These are phyloP conservation scores for Nomada flava DNA, from an alignment of 2,888 invertebrate genomes.

Conservation along the genomic window DNA sequence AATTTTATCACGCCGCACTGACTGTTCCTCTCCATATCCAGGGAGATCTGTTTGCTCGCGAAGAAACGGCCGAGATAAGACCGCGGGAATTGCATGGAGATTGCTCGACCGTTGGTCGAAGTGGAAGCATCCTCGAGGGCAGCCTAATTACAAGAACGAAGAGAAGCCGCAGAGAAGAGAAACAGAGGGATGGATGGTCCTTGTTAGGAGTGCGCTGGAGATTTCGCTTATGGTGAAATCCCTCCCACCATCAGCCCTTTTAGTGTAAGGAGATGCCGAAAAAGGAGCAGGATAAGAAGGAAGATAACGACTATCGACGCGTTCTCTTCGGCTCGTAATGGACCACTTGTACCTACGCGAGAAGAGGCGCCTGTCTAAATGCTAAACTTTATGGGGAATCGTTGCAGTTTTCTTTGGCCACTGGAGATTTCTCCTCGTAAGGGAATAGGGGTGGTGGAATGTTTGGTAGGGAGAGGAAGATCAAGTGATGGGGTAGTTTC, in stretches of 20 bases:
- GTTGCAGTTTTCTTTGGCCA: neutral
- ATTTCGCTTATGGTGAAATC: slow-evolving; percentile 8
- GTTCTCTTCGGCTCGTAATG: slow-evolving; percentile 68
- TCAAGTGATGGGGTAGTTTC: neutral
- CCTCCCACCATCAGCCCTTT: neutral
- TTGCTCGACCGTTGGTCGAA: slow-evolving; percentile 61
- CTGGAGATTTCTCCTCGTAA: neutral
- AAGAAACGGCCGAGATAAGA: slow-evolving; percentile 67
- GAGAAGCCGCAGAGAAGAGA: slow-evolving; percentile 8
- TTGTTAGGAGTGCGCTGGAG: neutral
- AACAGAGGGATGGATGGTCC: neutral
- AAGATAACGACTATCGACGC: slow-evolving; percentile 78
- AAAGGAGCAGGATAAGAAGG: slow-evolving; percentile 48
- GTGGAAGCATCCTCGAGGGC: slow-evolving; percentile 60
- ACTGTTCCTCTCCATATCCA: slow-evolving; percentile 2
- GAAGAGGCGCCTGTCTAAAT: slow-evolving; percentile 44
- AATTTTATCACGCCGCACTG: slow-evolving; percentile 27
- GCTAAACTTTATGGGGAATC: slow-evolving; percentile 42
- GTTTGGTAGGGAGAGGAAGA: neutral
- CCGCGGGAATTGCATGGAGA: slow-evolving; percentile 63
- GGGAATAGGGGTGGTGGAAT: neutral
- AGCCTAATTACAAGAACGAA: slow-evolving; percentile 60
- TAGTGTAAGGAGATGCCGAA: slow-evolving; percentile 11
- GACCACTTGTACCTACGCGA: slow-evolving; percentile 53
- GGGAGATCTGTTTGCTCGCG: slow-evolving; percentile 65